Conservation (phyloP, 2,888 invertebrate genomes). For the Helleia helle region DNA sequence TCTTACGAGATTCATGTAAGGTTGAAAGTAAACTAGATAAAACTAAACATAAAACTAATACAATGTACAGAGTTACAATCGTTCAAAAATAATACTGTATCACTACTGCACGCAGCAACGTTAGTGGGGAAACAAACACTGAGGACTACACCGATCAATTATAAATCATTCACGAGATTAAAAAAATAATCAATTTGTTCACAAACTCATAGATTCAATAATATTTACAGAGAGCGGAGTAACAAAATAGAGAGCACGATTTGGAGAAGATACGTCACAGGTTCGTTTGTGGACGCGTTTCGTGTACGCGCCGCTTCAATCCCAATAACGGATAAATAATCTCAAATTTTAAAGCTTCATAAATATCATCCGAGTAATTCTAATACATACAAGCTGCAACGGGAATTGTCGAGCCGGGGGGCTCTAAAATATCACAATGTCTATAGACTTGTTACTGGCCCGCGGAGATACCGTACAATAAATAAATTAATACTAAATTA, state of each 20-base stretch:
- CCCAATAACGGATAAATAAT: conserved; percentile 63
- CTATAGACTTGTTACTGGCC: conserved; percentile 70
- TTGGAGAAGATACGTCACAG: conserved; percentile 29
- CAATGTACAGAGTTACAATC: conserved; percentile 54
- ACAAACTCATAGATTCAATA: conserved; percentile 9
- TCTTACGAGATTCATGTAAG: conserved; percentile 16
- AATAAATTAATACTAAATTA: conserved; percentile 67
- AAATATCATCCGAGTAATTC: conserved; percentile 29
- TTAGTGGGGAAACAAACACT: conserved; percentile 34
- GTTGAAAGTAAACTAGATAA: conserved; percentile 47
- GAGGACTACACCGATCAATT: neutral
- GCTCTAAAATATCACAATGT: conserved; percentile 64
- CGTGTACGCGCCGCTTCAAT: conserved; percentile 34
- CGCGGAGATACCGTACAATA: conserved; percentile 50
- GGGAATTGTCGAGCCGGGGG: conserved; percentile 27
- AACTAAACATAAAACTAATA: conserved; percentile 46
- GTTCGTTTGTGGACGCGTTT: conserved; percentile 43
- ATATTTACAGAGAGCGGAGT: conserved; percentile 42
- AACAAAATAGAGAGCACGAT: conserved; percentile 51
- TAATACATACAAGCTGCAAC: conserved; percentile 35
- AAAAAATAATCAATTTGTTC: conserved; percentile 3
- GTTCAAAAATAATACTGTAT: conserved; percentile 68
- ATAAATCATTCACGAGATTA: conserved; percentile 1
- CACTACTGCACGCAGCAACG: conserved; percentile 58
- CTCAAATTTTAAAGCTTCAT: conserved; percentile 68